Evolutionary conservation across 1,140 invertebrate species (phyloP).

Genomic region (Hermatobates lingyangjiaoensis): DNA sequence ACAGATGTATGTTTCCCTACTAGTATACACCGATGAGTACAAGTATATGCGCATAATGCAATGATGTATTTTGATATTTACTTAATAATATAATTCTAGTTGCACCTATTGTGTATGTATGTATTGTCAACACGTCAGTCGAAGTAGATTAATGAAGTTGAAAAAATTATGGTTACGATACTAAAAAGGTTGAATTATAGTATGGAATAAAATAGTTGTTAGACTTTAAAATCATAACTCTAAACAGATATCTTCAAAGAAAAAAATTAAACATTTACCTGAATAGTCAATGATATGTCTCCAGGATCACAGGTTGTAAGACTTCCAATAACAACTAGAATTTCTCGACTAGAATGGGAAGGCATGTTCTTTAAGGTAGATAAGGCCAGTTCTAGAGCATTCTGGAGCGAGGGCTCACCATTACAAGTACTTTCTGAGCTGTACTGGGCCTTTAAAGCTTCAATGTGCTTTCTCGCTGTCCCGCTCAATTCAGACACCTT

Average conservation of each 20-base stretch:
- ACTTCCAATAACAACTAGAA: constrained; percentile 79
- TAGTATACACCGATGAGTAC: too few species aligned
- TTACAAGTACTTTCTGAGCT: constrained; percentile 20
- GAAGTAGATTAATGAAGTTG: too few species aligned
- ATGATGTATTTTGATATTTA: too few species aligned
- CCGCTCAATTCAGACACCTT: constrained; percentile 56
- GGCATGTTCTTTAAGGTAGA: constrained; percentile 77
- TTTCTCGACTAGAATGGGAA: constrained; percentile 78
- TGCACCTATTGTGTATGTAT: too few species aligned
- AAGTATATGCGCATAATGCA: too few species aligned
- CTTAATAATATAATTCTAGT: too few species aligned
- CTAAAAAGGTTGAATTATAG: too few species aligned
- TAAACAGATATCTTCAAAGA: not conserved
- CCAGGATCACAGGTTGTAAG: constrained; percentile 92
- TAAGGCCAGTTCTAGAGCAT: constrained; percentile 72
- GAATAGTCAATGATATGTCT: constrained; percentile 73
- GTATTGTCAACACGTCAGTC: too few species aligned
- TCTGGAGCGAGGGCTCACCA: constrained; percentile 89
- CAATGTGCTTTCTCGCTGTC: constrained; percentile 51
- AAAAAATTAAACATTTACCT: constrained; percentile 30
- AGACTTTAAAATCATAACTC: too few species aligned
- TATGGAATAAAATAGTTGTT: too few species aligned
- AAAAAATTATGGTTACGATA: too few species aligned
- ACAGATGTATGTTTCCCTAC: too few species aligned
- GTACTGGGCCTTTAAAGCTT: constrained; percentile 14